A percentile compares a stretch with the other conserved stretches of the same genome.
Evolutionary conservation across 2,797 vertebrate genomes (phyloP).

Genomic region (Propithecus perrieri): DNA sequence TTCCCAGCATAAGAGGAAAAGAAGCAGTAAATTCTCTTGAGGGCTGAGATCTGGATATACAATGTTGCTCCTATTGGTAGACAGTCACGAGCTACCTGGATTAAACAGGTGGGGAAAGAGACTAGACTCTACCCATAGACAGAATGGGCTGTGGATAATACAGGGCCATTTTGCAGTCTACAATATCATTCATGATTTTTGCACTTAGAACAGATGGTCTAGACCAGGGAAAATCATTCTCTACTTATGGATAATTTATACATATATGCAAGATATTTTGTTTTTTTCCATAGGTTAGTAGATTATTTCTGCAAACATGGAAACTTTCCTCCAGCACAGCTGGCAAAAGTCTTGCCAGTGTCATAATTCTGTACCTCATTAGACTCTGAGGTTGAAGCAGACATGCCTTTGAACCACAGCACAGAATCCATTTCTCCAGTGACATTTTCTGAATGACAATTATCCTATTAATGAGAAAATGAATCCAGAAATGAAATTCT

Average conservation of each 20-base stretch:
- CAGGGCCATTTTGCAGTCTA: not conserved
- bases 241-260: not conserved
- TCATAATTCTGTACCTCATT: not conserved
- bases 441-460: not conserved
- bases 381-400: not conserved
- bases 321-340: not conserved
- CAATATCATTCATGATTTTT: not conserved
- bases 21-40: not conserved
- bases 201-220: not conserved
- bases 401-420: not conserved
- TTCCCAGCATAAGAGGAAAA: not conserved
- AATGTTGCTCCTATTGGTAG: not conserved
- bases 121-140: not conserved
- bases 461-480: not conserved
- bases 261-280: not conserved
- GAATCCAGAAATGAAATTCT: not conserved
- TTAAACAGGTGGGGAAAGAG: not conserved
- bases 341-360: not conserved
- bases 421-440: not conserved
- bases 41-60: not conserved
- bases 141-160: not conserved
- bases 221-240: not conserved
- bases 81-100: not conserved
- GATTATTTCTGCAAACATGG: not conserved
- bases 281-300: not conserved